Percentiles rank a stretch among this genome's conserved stretches.
Evolutionary conservation across 2,888 invertebrate species (phyloP).

Genomic region (Zhuqinia jingwanae): DNA sequence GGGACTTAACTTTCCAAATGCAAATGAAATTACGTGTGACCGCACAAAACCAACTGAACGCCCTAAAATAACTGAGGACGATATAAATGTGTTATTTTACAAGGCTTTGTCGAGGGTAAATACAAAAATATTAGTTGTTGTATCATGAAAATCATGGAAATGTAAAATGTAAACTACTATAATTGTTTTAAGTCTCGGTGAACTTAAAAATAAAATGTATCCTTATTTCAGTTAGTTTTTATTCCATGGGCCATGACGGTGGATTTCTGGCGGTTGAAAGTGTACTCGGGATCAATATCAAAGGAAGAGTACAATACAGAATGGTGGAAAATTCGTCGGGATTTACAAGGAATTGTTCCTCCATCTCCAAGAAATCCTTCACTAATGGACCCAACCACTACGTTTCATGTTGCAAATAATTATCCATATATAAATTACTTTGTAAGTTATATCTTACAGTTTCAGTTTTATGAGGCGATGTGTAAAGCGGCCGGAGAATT

Average conservation of each 20-base stretch:
- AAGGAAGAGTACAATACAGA: conserved; percentile 79
- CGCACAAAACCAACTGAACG: too few relatives aligned
- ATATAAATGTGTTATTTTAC: too few relatives aligned
- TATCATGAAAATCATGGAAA: too few relatives aligned
- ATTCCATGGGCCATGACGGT: too few relatives aligned
- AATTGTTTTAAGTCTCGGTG: too few relatives aligned
- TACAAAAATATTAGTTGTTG: too few relatives aligned
- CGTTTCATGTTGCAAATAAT: conserved; percentile 81
- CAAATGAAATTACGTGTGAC: too few relatives aligned
- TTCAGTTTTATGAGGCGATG: conserved; percentile 82
- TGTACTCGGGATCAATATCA: not conserved
- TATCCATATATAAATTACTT: conserved; percentile 75
- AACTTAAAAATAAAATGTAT: too few relatives aligned
- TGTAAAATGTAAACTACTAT: too few relatives aligned
- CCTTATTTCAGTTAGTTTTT: too few relatives aligned
- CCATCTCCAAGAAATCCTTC: conserved; percentile 69
- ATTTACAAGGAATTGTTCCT: conserved; percentile 79
- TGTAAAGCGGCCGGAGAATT: conserved; percentile 81
- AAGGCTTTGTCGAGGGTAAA: too few relatives aligned
- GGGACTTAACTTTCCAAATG: conserved; percentile 67
- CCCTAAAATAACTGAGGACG: too few relatives aligned
- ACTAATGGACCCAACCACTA: conserved; percentile 81
- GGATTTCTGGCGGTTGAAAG: conserved; percentile 54
- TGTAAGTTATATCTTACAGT: conserved; percentile 80
- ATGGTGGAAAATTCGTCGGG: conserved; percentile 80